Conservation (phyloP, 2,113 vertebrate species). For the Lagenorhynchus albirostris region DNA sequence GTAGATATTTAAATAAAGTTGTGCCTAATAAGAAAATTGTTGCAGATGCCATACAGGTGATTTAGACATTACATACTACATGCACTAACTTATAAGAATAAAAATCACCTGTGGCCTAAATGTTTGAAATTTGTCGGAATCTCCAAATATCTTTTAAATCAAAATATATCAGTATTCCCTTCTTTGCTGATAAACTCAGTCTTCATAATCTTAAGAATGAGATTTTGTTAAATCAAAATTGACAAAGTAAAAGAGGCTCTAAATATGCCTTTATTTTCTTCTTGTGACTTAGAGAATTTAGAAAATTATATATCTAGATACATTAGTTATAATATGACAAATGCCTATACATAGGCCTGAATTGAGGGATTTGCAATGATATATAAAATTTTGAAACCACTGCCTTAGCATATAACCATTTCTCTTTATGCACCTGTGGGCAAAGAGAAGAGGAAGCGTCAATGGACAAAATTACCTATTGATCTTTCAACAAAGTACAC, state of each 20-base stretch:
- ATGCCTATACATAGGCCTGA: background rate
- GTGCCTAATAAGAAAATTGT: background rate
- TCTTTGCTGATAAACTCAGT: background rate
- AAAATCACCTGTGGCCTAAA: background rate
- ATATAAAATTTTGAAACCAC: background rate
- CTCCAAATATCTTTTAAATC: background rate
- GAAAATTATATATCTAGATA: background rate
- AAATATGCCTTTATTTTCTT: background rate
- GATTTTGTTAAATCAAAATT: background rate
- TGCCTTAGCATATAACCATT: background rate
- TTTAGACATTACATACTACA: background rate
- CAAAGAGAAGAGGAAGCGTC: background rate
- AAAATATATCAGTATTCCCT: background rate
- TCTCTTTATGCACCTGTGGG: background rate
- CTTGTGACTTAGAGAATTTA: background rate
- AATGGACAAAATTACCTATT: conserved; percentile 43
- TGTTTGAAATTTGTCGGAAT: background rate
- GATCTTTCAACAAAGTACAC: background rate
- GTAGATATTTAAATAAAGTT: background rate
- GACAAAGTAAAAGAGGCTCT: background rate
- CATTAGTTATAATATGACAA: background rate
- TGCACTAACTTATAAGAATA: background rate
- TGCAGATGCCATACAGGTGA: fast-evolving
- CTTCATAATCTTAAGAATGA: background rate
- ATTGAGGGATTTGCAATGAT: background rate